Percentiles rank a stretch among this genome's conserved stretches.
Evolutionary conservation across 2,888 invertebrate species (phyloP).

Genomic region (Thysanoteuthis rhombus): DNA sequence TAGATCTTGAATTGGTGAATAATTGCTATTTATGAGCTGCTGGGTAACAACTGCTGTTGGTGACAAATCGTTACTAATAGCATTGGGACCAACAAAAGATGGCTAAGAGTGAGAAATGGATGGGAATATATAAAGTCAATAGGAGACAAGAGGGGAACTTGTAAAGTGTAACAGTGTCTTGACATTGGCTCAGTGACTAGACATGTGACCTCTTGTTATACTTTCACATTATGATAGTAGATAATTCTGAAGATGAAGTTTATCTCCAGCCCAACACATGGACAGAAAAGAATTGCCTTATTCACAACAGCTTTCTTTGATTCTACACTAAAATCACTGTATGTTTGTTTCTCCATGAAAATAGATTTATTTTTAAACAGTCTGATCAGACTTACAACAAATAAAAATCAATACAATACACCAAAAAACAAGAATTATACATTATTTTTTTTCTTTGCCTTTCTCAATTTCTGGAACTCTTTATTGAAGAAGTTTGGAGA

Average conservation of each 20-base stretch:
- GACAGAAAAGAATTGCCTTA: not conserved
- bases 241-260: too few species aligned
- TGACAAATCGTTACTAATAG: not conserved
- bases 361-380: not conserved
- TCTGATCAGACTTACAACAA: not conserved
- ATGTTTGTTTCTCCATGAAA: not conserved
- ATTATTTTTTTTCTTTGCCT: too few species aligned
- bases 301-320: not conserved
- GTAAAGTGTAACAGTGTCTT: not conserved
- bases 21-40: not conserved
- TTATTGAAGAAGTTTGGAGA: not conserved
- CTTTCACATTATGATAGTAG: not conserved
- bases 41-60: not conserved
- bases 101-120: not conserved
- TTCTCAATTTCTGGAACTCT: not conserved
- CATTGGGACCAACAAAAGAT: not conserved
- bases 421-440: not conserved
- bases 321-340: not conserved
- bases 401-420: not conserved
- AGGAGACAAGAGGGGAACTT: not conserved
- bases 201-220: not conserved
- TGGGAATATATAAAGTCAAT: not conserved
- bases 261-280: not conserved
- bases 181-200: not conserved
- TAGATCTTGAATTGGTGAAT: not conserved